Evolutionary conservation across 2,888 invertebrate species (phyloP), one percentile per base, ranked within the genome.

Genomic region (Spodoptera picta): DNA sequence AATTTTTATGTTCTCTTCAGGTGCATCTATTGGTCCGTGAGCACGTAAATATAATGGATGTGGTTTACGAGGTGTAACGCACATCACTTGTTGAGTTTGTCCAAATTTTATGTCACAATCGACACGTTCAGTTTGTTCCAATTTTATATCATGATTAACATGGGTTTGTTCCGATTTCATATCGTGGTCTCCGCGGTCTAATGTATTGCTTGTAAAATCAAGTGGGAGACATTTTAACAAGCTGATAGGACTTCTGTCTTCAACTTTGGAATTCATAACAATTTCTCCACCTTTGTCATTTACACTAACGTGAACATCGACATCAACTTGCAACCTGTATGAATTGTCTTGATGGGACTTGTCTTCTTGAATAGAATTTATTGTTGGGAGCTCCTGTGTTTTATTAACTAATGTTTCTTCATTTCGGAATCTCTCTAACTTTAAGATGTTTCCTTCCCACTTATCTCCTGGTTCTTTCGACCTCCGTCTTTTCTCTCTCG

Each of bases 401-500:
- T 49, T 49, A 12, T 14, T 56, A 46, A 45, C 27, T 41, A 24
- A 36, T 6, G n/a, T 43, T 48, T 60, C 53, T n/a, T 56, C 52
- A 57, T 11, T 36, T 44, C 54, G 48, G 24, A 19, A 7, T 36
- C 68, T 47, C 23, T 66, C 77, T 57, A 68, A 52, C 11, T 66
- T 62, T 14, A 73, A 53, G 10, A 60, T 58, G 27, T 56, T 57
- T 10, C 58, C 68, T 47, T 69, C 46, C 77, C 77, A 81, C 11
- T 53, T 65, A 42, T 79, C 79, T 11, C 60, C 36, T 41, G 62
- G 56, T 56, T 76, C 58, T 27, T 73, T 82, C 7, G 82, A 76
- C 48, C 77, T 77, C 45, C 87, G 76, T 55, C 83, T 82, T 60
- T 80, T 86, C 73, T 89, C 87, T 77, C 92, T 85, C 0, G 92